These are phyloP conservation scores for Caenorhabditis imperialis DNA, from an alignment of 2,888 invertebrate species.

Conservation along the genomic window DNA sequence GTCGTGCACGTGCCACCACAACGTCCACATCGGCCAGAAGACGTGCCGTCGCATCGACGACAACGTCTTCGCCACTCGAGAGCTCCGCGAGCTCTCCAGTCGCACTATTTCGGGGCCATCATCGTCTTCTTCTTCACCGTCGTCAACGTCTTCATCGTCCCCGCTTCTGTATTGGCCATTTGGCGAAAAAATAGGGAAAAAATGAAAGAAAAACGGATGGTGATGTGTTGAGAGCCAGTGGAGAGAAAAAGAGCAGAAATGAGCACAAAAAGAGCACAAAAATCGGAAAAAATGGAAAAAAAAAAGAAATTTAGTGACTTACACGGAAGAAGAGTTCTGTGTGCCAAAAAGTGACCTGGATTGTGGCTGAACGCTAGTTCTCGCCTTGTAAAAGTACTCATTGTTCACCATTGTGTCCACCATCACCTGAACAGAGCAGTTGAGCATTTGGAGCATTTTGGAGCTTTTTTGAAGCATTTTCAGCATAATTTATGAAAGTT, in stretches of 20 bases:
- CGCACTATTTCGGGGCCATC: no score
- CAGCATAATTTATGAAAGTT: no score
- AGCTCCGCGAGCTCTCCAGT: no score
- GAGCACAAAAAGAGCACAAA: not conserved
- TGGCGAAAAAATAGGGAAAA: constrained; percentile 8
- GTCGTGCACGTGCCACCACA: constrained; percentile 30
- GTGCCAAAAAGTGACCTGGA: constrained; percentile 17
- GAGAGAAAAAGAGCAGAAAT: not conserved
- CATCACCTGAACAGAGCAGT: constrained; percentile 39
- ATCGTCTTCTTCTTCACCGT: no score
- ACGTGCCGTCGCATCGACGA: constrained; percentile 15
- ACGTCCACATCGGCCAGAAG: constrained; percentile 18
- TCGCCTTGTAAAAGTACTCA: constrained; percentile 47
- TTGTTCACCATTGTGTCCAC: constrained; percentile 62
- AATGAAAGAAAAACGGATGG: not conserved
- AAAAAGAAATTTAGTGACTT: not conserved
- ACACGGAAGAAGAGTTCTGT: constrained; percentile 32
- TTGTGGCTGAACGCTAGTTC: constrained; percentile 12
- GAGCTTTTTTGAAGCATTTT: no score
- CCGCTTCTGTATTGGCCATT: not conserved
- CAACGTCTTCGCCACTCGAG: constrained; percentile 2
- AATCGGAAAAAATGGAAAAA: constrained; percentile 2
- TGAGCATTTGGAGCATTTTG: no score
- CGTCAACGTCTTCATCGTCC: constrained; percentile 1
- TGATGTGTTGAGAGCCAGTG: not conserved